phyloP scores from a whole-genome alignment of 2,888 invertebrate genomes.

The Leucania comma region DNA sequence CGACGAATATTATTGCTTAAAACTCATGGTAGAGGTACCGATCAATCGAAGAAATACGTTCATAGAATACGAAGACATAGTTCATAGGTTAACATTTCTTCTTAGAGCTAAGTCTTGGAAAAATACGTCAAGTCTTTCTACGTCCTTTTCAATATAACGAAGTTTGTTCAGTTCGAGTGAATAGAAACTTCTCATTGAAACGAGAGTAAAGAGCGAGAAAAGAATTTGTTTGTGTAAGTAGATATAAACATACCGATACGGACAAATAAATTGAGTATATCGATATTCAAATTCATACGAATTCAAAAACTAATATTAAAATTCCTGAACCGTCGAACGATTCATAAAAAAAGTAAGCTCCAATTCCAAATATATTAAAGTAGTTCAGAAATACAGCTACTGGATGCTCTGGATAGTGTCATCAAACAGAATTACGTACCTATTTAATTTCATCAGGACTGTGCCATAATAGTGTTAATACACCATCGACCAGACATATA shows the following conservation, averaged over 20 bases:
- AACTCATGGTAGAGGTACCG: no score
- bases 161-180: slow-evolving; percentile 24
- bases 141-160: background rate
- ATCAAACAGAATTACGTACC: no score
- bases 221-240: background rate
- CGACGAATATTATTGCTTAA: no score
- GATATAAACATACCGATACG: background rate
- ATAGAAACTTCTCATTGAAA: slow-evolving; percentile 19
- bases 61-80: background rate
- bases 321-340: background rate
- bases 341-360: background rate
- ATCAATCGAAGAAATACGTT: background rate
- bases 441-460: background rate
- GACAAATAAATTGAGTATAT: background rate
- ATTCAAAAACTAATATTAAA: background rate
- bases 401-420: no score
- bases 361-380: background rate
- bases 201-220: slow-evolving; percentile 7
- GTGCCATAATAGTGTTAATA: background rate
- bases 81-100: background rate
- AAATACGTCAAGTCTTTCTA: slow-evolving; percentile 16
- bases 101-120: background rate
- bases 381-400: no score
- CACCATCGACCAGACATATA: background rate
- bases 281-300: background rate